Conservation (phyloP, 2,797 vertebrate species). For the Scomberomorus guttatus region DNA sequence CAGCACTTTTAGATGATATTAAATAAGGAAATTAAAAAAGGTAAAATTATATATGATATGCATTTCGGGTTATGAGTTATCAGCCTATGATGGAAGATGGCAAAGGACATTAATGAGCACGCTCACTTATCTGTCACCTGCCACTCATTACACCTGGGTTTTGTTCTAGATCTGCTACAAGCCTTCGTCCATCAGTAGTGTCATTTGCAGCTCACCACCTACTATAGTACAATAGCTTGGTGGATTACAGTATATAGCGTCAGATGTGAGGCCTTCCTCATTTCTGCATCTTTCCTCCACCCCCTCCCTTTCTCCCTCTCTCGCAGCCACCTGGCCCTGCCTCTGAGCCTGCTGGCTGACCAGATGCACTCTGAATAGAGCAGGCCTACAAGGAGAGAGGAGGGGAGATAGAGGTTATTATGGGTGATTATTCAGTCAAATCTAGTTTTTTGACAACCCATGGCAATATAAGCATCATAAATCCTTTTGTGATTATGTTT, state of each 20-base stretch:
- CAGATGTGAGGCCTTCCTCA: conserved; percentile 59
- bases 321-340: conserved; percentile 79
- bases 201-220: conserved; percentile 38
- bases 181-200: conserved; percentile 26
- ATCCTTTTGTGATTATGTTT: not conserved
- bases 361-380: conserved; percentile 84
- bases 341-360: conserved; percentile 83
- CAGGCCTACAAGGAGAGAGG: conserved; percentile 51
- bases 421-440: conserved; percentile 53
- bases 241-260: conserved; percentile 57
- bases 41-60: not conserved
- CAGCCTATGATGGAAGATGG: not conserved
- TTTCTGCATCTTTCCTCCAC: conserved; percentile 50
- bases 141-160: conserved; percentile 35
- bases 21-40: not conserved
- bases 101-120: not conserved
- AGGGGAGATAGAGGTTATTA: conserved; percentile 64
- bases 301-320: conserved; percentile 31
- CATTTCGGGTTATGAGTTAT: no score
- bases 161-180: conserved; percentile 8
- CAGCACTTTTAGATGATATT: no score
- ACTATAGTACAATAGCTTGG: conserved; percentile 44
- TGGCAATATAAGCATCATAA: not conserved
- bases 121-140: conserved; percentile 25
- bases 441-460: conserved; percentile 43